A percentile compares a stretch with the other conserved stretches of the same genome.
Conservation (phyloP, 2,888 invertebrate species). For the Heliconius ismenius region DNA sequence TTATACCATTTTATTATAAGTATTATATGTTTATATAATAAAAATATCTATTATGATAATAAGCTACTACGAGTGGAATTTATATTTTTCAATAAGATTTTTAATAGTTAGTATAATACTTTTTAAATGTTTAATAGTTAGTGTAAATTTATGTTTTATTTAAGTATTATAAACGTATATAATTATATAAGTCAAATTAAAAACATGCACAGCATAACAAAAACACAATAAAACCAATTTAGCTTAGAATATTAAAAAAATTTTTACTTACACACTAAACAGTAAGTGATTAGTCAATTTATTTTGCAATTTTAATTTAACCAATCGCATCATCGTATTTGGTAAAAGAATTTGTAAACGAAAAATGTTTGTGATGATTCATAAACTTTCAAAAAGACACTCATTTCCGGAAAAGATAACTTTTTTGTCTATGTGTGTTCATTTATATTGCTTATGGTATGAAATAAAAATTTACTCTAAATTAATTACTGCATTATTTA, state of each 20-base stretch:
- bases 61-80: neutral
- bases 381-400: slow-evolving; percentile 77
- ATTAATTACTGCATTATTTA: slow-evolving; percentile 25
- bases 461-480: slow-evolving; percentile 25
- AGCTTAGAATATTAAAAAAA: neutral
- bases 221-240: neutral
- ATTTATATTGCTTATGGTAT: slow-evolving; percentile 63
- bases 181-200: neutral
- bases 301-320: slow-evolving; percentile 12
- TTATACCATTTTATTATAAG: too few species aligned
- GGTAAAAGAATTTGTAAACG: slow-evolving; percentile 50
- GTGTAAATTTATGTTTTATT: neutral
- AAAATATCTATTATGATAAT: neutral
- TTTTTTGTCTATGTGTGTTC: slow-evolving; percentile 62
- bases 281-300: slow-evolving; percentile 43
- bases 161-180: neutral
- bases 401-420: slow-evolving; percentile 78
- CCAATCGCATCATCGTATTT: slow-evolving; percentile 46
- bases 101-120: neutral
- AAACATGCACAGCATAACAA: neutral
- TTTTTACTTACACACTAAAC: slow-evolving; percentile 17
- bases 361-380: slow-evolving; percentile 72
- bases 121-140: neutral
- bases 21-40: too few species aligned
- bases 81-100: neutral